A percentile compares a stretch with the other conserved stretches of the same genome.
These are phyloP conservation scores for Sphaerophoria rueppellii DNA, from an alignment of 2,888 invertebrate genomes.

Conservation along the genomic window DNA sequence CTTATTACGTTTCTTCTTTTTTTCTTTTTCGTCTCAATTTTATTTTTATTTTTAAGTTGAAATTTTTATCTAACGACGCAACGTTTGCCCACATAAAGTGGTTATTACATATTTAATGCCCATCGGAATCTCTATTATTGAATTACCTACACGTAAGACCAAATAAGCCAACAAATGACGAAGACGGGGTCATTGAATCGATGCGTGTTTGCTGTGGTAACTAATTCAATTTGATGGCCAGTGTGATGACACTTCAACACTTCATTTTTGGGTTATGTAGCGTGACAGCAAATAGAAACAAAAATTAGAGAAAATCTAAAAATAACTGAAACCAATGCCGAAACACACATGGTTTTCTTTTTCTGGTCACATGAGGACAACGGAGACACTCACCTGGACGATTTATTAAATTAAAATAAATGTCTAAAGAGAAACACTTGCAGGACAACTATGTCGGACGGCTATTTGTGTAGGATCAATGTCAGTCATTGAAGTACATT, in stretches of 20 bases:
- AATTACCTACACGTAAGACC: slow-evolving; percentile 17
- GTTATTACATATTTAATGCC: slow-evolving; percentile 35
- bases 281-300: neutral
- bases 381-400: slow-evolving; percentile 48
- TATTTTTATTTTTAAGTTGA: neutral
- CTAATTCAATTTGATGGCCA: slow-evolving; percentile 58
- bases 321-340: slow-evolving; percentile 2
- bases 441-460: neutral
- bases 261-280: neutral
- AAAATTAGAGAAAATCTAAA: slow-evolving; percentile 1
- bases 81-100: slow-evolving; percentile 27
- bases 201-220: slow-evolving; percentile 34
- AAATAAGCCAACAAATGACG: neutral
- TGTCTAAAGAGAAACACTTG: slow-evolving; percentile 7
- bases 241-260: slow-evolving; percentile 43
- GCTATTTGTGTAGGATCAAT: slow-evolving; percentile 32
- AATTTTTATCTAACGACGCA: neutral
- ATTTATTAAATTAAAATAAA: slow-evolving; percentile 61
- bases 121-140: slow-evolving; percentile 44
- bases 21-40: neutral
- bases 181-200: slow-evolving; percentile 22
- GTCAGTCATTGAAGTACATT: slow-evolving; percentile 54
- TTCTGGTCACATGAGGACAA: slow-evolving; percentile 16
- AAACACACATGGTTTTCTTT: slow-evolving; percentile 1
- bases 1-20: slow-evolving; percentile 16